Evolutionary conservation across 1,140 invertebrate species (phyloP).

Genomic region (Leucophenga varia): DNA sequence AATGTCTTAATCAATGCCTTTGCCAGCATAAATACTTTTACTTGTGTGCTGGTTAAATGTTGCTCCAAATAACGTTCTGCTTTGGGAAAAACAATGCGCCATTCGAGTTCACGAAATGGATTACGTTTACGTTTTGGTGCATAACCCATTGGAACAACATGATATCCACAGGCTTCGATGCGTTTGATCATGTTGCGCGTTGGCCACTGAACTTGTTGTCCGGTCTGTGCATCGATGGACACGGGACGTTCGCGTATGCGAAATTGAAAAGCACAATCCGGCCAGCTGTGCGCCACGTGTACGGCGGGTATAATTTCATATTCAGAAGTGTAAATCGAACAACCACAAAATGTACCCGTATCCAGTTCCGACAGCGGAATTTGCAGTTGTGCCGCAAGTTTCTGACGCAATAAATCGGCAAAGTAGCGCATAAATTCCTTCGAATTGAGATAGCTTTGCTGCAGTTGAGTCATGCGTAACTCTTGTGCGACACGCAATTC

Average conservation of each 20-base stretch:
- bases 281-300: slow-evolving; percentile 62
- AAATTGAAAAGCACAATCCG: slow-evolving; percentile 67
- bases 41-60: slow-evolving; percentile 68
- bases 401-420: slow-evolving; percentile 61
- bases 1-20: slow-evolving; percentile 68
- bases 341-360: slow-evolving; percentile 60
- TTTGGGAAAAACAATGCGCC: slow-evolving; percentile 72
- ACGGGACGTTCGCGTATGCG: slow-evolving; percentile 60
- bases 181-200: slow-evolving; percentile 65
- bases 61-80: slow-evolving; percentile 73
- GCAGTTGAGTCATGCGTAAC: slow-evolving; percentile 48
- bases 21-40: slow-evolving; percentile 67
- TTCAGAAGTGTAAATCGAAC: slow-evolving; percentile 63
- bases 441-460: slow-evolving; percentile 62
- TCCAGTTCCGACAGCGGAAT: slow-evolving; percentile 58
- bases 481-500: slow-evolving; percentile 31
- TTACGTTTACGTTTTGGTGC: slow-evolving; percentile 62
- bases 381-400: slow-evolving; percentile 59
- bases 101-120: slow-evolving; percentile 65
- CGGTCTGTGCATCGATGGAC: slow-evolving; percentile 60
- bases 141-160: slow-evolving; percentile 69
- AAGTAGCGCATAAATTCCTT: slow-evolving; percentile 65
- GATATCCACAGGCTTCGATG: slow-evolving; percentile 67
- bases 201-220: slow-evolving; percentile 67
- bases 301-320: slow-evolving; percentile 68